Conservation (phyloP, 2,888 invertebrate genomes). For the Nebria brevicollis region DNA sequence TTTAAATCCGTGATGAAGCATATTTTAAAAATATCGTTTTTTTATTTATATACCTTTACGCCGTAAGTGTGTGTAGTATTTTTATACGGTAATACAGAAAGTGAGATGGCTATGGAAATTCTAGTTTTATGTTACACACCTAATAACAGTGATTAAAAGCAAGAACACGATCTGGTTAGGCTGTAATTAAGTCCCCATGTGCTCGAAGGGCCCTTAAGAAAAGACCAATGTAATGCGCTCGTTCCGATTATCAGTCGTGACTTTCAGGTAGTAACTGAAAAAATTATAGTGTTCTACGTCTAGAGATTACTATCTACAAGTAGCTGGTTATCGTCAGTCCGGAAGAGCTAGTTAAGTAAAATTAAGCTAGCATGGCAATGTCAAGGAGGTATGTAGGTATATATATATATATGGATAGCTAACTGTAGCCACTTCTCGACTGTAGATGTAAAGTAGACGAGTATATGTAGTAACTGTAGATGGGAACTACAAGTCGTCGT, state of each 20-base stretch:
- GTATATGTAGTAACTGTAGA: background rate
- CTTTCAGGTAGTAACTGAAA: slow-evolving; percentile 32
- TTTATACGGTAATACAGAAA: slow-evolving; percentile 11
- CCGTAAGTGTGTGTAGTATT: background rate
- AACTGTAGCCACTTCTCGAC: background rate
- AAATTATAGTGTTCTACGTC: slow-evolving; percentile 28
- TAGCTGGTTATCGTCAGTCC: slow-evolving; percentile 16
- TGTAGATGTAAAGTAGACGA: background rate
- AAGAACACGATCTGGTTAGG: slow-evolving; percentile 29
- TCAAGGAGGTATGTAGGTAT: background rate
- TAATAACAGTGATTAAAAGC: slow-evolving; percentile 41
- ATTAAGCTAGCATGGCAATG: background rate
- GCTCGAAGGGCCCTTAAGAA: slow-evolving; percentile 34
- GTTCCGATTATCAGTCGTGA: slow-evolving; percentile 36
- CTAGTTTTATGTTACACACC: slow-evolving; percentile 33
- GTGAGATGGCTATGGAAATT: slow-evolving; percentile 37
- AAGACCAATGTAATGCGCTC: slow-evolving; percentile 42
- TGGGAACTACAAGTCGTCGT: background rate
- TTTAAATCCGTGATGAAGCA: too few relatives aligned
- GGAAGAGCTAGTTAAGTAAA: slow-evolving; percentile 7
- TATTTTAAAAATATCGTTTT: background rate
- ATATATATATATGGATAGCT: background rate
- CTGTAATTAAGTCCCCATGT: slow-evolving; percentile 28
- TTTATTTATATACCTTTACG: background rate
- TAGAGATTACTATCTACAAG: slow-evolving; percentile 18